Evolutionary conservation across 1,140 invertebrate species (phyloP).

Genomic region (Harpegnathos saltator): DNA sequence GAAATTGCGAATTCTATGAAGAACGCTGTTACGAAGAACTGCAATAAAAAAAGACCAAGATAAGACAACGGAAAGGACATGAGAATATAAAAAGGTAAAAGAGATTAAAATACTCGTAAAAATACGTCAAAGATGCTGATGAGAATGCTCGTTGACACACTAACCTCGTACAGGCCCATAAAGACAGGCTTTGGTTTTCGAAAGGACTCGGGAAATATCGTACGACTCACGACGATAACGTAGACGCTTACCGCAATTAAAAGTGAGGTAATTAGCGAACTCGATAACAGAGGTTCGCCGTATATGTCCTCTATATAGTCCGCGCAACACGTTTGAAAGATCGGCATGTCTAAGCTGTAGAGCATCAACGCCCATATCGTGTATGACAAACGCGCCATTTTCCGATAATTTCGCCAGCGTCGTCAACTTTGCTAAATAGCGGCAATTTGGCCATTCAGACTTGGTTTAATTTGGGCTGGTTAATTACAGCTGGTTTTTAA

Average conservation of each 20-base stretch:
- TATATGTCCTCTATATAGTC: conserved; percentile 75
- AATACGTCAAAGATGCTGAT: neutral
- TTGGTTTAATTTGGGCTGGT: neutral
- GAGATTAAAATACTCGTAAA: too few relatives aligned
- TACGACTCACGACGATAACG: conserved; percentile 67
- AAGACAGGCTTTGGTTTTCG: conserved; percentile 63
- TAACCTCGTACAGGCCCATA: conserved; percentile 78
- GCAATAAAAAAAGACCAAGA: conserved; percentile 39
- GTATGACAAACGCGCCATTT: conserved; percentile 74
- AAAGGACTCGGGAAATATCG: conserved; percentile 74
- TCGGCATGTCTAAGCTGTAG: conserved; percentile 66
- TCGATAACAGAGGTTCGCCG: conserved; percentile 63
- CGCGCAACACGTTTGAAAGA: conserved; percentile 76
- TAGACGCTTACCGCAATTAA: conserved; percentile 77
- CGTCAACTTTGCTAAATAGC: neutral
- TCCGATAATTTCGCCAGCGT: neutral
- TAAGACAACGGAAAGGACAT: neutral
- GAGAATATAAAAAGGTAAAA: neutral
- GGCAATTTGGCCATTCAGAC: neutral
- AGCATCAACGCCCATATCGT: conserved; percentile 79
- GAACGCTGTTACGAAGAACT: conserved; percentile 79
- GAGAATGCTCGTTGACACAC: neutral
- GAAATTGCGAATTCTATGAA: conserved; percentile 77
- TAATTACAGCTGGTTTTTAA: neutral
- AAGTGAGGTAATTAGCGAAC: conserved; percentile 69